A percentile compares a stretch with the other conserved stretches of the same genome.
Evolutionary conservation across 2,888 invertebrate species (phyloP).

Genomic region (Agrochola lota): DNA sequence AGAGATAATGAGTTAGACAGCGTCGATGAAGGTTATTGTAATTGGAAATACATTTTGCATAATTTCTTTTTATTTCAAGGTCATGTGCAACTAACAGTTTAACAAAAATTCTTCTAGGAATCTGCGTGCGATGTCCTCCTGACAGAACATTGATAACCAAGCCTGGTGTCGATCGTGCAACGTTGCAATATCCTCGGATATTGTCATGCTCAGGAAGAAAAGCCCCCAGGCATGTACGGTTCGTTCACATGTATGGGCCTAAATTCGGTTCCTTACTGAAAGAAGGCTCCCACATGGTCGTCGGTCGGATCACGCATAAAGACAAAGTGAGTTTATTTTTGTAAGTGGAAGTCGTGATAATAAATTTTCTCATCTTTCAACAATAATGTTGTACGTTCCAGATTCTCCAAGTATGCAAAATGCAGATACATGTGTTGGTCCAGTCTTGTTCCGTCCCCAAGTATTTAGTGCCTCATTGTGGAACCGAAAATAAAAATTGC

Average conservation of each 20-base stretch:
- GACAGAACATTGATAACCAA: constrained; percentile 85
- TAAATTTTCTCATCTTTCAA: constrained; percentile 54
- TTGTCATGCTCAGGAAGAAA: constrained; percentile 78
- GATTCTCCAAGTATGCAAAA: constrained; percentile 85
- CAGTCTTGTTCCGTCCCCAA: constrained; percentile 83
- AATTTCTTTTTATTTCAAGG: constrained; percentile 29
- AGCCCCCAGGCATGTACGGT: constrained; percentile 75
- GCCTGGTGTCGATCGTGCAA: constrained; percentile 78
- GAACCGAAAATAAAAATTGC: constrained; percentile 77
- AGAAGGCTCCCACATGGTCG: constrained; percentile 82
- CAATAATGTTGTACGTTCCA: constrained; percentile 70
- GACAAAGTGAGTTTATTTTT: constrained; percentile 76
- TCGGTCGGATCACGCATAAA: constrained; percentile 80
- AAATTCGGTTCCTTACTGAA: constrained; percentile 81
- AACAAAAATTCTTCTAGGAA: constrained; percentile 49
- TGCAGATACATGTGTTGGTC: constrained; percentile 83
- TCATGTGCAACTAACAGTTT: background rate
- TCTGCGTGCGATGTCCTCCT: constrained; percentile 85
- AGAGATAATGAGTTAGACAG: constrained; percentile 69
- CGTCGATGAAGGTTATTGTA: constrained; percentile 67
- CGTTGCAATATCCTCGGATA: constrained; percentile 79
- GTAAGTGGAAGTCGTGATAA: constrained; percentile 26
- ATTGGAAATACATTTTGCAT: constrained; percentile 25
- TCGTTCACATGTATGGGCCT: constrained; percentile 83
- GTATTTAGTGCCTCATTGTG: constrained; percentile 79